Conservation (phyloP, 2,113 vertebrate species). For the Cathartes aura region DNA sequence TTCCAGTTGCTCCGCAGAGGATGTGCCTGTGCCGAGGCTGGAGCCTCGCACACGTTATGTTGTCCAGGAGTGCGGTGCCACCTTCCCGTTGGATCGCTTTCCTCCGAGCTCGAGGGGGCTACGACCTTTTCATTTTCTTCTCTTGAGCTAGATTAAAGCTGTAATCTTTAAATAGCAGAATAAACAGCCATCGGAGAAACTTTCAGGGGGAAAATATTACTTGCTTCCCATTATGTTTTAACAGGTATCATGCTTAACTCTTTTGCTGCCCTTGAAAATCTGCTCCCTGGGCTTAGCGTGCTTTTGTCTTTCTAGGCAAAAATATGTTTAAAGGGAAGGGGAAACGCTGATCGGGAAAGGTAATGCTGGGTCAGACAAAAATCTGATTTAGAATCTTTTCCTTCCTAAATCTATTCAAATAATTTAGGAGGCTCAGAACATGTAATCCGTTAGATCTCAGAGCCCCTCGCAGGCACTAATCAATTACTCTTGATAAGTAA, state of each 20-base stretch:
- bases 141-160: neutral
- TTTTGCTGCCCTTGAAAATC: neutral
- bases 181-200: neutral
- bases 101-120: neutral
- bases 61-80: neutral
- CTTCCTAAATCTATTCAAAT: neutral
- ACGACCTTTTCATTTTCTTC: neutral
- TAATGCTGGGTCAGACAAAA: neutral
- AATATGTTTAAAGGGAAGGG: neutral
- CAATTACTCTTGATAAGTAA: conserved; percentile 26
- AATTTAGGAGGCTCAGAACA: neutral
- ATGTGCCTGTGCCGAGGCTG: neutral
- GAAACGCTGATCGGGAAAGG: neutral
- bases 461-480: neutral
- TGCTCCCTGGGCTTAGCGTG: neutral
- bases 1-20: neutral
- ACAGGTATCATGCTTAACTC: neutral
- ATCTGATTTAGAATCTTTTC: neutral
- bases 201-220: neutral
- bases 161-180: neutral
- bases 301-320: neutral
- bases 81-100: neutral
- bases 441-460: neutral
- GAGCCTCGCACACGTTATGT: accelerated
- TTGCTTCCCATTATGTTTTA: neutral